phyloP scores from a whole-genome alignment of 2,113 vertebrate species.

The Tragelaphus strepsiceros region DNA sequence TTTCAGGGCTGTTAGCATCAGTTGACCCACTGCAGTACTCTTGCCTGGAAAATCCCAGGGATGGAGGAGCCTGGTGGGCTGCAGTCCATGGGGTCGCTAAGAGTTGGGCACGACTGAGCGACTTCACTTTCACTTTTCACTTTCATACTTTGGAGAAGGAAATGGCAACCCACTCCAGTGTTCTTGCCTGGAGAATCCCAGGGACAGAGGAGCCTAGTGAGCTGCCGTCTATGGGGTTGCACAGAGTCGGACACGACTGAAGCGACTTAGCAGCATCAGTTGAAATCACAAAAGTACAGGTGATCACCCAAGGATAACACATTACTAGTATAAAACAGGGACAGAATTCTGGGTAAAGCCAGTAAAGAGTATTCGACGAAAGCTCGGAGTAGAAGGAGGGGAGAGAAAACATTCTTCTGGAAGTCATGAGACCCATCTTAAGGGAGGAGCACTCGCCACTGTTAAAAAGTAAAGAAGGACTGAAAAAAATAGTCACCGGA shows the following conservation, averaged over 20 bases:
- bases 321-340: neutral
- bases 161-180: too few relatives aligned
- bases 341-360: neutral
- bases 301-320: neutral
- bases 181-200: too few relatives aligned
- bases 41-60: too few relatives aligned
- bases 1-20: neutral
- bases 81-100: too few relatives aligned
- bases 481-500: neutral
- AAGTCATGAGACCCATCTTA: neutral
- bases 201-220: too few relatives aligned
- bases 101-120: too few relatives aligned
- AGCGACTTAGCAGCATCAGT: neutral
- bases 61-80: too few relatives aligned
- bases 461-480: neutral
- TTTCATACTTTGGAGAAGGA: too few relatives aligned
- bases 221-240: too few relatives aligned
- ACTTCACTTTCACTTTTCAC: too few relatives aligned
- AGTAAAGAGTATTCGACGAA: neutral
- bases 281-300: neutral
- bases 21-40: neutral
- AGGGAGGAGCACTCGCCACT: neutral
- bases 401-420: neutral
- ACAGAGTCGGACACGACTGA: too few relatives aligned
- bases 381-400: neutral